Evolutionary conservation across 2,113 vertebrate species (phyloP), one percentile per base, ranked within the genome.

Genomic region (Oryzias celebensis): DNA sequence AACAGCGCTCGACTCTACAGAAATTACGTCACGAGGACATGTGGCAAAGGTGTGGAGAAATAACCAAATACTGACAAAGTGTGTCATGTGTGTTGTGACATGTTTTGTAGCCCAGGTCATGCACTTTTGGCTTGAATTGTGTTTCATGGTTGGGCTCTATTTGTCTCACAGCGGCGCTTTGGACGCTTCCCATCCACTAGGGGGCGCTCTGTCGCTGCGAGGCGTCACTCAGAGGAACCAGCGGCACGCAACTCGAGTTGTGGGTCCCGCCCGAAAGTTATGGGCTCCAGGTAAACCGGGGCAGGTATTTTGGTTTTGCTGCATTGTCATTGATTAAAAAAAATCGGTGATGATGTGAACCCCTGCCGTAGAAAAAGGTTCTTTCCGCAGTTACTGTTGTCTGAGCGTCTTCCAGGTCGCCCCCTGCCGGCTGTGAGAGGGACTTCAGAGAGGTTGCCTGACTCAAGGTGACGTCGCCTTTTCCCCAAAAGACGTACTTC

Each of bases 131-230:
- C 84, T 17, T 61, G 12, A 46, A 74, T 59, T 60, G 72, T 77
- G 83, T 84, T 88, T 91, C 85, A 91, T 88, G 83, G 72, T 90
- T 81, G 84, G 90, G 88, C 82, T 91, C 85, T 90, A 80, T 91
- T 86, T 91, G 82, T 91, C 84, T 79, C 86, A 85, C 90, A 92
- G 91, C 84, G 82, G 84, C 75, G 84, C 87, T 78, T 70, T 80
- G 66, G 87, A 82, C 60, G 82, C 86, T 84, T 66, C 78, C 80
- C 76, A 75, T 68, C 76, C 85, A 31, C 49, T 68, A 71, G 79
- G 80, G 85, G 66, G 85, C 84, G 83, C 86, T 64, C 74, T 78
- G 63, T 61, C 78, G 18, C 47, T 26, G 47, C 63, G 1, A 59
- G 57, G 68, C 69, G 53, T 63, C 45, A 24, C 64, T 50, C 55